These are phyloP conservation scores for Irena cyanogastra DNA, from an alignment of 2,113 vertebrate genomes.

Conservation along the genomic window DNA sequence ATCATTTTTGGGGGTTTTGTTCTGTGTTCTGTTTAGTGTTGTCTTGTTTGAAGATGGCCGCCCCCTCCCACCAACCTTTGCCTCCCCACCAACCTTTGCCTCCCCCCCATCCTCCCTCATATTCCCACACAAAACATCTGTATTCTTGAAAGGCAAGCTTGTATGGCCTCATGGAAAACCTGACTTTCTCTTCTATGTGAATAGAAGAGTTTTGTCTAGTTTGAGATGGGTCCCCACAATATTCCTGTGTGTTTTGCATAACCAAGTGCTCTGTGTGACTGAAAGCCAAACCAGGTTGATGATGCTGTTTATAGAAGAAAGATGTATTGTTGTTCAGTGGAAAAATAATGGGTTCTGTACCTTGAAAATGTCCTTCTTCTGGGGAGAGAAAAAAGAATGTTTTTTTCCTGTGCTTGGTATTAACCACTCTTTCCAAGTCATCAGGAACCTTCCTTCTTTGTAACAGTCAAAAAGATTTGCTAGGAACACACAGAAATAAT, in stretches of 20 bases:
- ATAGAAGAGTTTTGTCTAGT: neutral
- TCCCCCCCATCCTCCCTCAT: neutral
- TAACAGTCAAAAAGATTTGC: neutral
- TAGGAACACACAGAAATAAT: neutral
- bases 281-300: neutral
- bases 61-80: no score
- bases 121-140: neutral
- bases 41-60: neutral
- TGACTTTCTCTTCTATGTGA: fast-evolving
- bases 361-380: neutral
- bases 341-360: neutral
- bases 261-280: neutral
- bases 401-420: neutral
- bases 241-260: neutral
- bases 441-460: neutral
- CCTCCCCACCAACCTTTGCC: no score
- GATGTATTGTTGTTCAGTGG: neutral
- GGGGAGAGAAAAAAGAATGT: neutral
- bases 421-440: neutral
- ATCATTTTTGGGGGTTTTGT: neutral
- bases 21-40: neutral
- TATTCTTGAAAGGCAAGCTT: neutral
- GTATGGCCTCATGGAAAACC: neutral
- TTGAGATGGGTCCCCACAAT: neutral
- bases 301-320: neutral